Evolutionary conservation across 2,888 invertebrate genomes (phyloP), one percentile per base, ranked within the genome.

Genomic region (Pegoplata infirma): DNA sequence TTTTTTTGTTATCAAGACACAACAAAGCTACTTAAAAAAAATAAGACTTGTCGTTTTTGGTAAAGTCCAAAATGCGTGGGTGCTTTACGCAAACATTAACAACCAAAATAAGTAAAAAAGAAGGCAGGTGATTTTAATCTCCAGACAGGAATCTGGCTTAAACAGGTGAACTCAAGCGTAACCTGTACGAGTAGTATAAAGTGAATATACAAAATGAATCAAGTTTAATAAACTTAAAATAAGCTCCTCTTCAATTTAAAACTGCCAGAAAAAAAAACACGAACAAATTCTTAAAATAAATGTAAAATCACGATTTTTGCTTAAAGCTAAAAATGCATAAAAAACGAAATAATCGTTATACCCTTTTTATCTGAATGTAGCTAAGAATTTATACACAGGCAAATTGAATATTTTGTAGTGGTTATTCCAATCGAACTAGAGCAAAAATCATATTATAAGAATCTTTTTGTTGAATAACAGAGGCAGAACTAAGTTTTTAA

Each of bases 81-180:
- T 76, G 81, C 72, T 51, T 76, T 74, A 76, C 79, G 79, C 81
- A 76, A 71, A 51, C 68, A 49, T 61, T 49, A 64, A 49, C 61
- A 64, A 53, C 8, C 47, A 17, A 56, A 63, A 56, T 56, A 19
- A 59, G 64, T 12, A 4, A 19, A 23, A 36, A 58, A 14, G 25
- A 72, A 85, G 84, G 87, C 88, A 87, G 87, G 88, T 87, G 87
- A 87, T 87, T 87, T 87, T 87, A 87, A 87, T 87, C 87, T 86
- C 83, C 86, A 86, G 86, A 85, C 86, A 82, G 88, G 85, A 86
- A 87, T 87, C 88, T 87, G 87, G 83, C 83, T 86, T 84, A 84
- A 87, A 87, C 87, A 87, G 87, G 87, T 87, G 87, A 87, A 87
- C 74, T 68, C 73, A 78, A 78, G 74, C 78, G 78, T 78, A 78